phyloP scores from a whole-genome alignment of 2,113 vertebrate species.

The Danio rerio region DNA sequence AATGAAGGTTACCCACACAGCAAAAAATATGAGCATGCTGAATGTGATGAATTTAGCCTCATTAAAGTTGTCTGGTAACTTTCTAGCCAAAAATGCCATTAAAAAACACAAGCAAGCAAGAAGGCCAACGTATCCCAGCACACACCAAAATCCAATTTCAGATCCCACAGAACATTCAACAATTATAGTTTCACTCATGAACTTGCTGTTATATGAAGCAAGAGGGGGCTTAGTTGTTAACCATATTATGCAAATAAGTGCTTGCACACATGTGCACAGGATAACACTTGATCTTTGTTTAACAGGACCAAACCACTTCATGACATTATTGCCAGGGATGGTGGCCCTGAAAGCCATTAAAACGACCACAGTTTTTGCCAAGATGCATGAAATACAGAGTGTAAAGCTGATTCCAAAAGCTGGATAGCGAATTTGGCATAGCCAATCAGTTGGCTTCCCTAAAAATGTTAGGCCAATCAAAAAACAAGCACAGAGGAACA shows the following conservation, averaged over 20 bases:
- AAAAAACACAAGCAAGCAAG: constrained; percentile 65
- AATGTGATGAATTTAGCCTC: constrained; percentile 71
- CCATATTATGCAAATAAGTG: constrained; percentile 72
- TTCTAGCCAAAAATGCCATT: constrained; percentile 65
- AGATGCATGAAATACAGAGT: constrained; percentile 68
- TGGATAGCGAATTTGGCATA: constrained; percentile 67
- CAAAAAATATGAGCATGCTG: constrained; percentile 70
- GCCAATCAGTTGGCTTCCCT: constrained; percentile 64
- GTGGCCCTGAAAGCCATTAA: constrained; percentile 68
- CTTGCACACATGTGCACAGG: constrained; percentile 72
- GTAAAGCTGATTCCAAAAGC: constrained; percentile 68
- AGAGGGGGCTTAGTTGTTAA: constrained; percentile 67
- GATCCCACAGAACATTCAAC: constrained; percentile 67
- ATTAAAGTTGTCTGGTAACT: constrained; percentile 68
- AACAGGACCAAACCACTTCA: constrained; percentile 66
- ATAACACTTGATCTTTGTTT: constrained; percentile 64
- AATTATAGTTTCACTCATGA: constrained; percentile 63
- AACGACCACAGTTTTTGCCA: constrained; percentile 70
- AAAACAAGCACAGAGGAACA: constrained; percentile 65
- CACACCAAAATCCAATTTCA: constrained; percentile 65
- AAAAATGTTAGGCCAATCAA: constrained; percentile 66
- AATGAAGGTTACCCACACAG: constrained; percentile 69
- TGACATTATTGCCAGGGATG: constrained; percentile 62
- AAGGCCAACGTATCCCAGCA: constrained; percentile 65
- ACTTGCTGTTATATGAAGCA: constrained; percentile 64